Base-by-base conservation (phyloP, 2,113 vertebrate species). In the Malaclemys terrapin region DNA sequence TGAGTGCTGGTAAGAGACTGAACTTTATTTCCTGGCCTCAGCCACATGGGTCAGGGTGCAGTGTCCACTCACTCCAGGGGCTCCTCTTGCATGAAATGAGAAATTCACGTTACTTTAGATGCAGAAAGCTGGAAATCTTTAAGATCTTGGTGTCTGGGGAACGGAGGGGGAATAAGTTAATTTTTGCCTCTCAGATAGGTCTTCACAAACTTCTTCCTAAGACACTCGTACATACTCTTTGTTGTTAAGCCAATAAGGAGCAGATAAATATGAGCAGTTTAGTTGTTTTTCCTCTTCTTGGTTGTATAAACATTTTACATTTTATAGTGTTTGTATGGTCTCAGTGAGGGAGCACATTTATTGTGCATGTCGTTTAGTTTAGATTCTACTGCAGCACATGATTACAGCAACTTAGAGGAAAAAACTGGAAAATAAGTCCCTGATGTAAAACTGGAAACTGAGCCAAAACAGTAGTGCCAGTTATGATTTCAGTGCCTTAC, bases 401-500 rank as follows among this genome's bases (percentile, higher is more conserved):
- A 98, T 98, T 98, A 95, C 87, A 95, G 78, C 13, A 53, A 96
- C 95, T 97, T 90, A 89, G 97, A 97, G 94, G 95, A 84, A 97
- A 96, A 98, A 95, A 93, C 91, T 97, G 96, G 96, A 98, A 98
- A 98, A 98, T 98, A 98, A 97, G 97, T 98, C 98, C 98, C 98
- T 98, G 96, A 97, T 98, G 98, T 97, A 97, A 97, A 98, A 97
- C 88, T 94, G 94, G 97, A 97, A 97, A 93, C 87, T 57, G 88
- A 94, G 98, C 98, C 98, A 98, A 98, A 98, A 98, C 98, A 82
- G 98, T 98, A 98, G 98, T 98, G 98, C 98, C 98, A 98, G 97
- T 98, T 98, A 98, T 93, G 93, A 97, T 98, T 98, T 97, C 98
- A 98, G 27, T 96, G 95, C 96, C 96, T 97, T 88, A 89, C 42